Conservation (phyloP, 2,797 vertebrate species). For the Dendrocincla fuliginosa region DNA sequence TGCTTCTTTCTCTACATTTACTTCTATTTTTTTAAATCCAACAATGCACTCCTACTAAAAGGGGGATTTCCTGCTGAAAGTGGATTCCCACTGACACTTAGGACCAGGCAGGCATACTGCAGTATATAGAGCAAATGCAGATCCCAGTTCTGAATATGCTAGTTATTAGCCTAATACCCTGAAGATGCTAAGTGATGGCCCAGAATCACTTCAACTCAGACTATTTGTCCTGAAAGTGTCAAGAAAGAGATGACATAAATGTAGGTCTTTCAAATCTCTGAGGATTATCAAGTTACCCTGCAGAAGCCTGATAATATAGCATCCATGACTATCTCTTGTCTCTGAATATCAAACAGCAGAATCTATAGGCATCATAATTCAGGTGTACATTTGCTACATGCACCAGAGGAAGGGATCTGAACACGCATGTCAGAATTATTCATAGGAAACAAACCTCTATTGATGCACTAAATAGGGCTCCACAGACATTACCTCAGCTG, state of each 20-base stretch:
- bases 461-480: background rate
- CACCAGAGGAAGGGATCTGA: background rate
- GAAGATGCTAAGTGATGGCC: background rate
- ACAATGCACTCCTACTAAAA: background rate
- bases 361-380: background rate
- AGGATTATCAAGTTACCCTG: background rate
- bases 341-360: background rate
- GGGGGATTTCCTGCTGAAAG: background rate
- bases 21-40: background rate
- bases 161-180: background rate
- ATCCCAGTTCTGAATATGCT: background rate
- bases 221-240: background rate
- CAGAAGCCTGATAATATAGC: background rate
- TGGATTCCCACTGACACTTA: background rate
- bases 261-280: background rate
- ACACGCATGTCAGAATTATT: background rate
- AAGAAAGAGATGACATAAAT: background rate
- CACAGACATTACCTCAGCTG: background rate
- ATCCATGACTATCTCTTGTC: background rate
- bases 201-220: background rate
- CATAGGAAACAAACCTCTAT: background rate
- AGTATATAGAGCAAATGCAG: background rate
- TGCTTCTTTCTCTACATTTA: background rate
- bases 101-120: background rate
- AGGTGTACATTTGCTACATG: background rate